A percentile compares a stretch with the other conserved stretches of the same genome.
Evolutionary conservation across 2,888 invertebrate species (phyloP).

Genomic region (Stratiomys singularior): DNA sequence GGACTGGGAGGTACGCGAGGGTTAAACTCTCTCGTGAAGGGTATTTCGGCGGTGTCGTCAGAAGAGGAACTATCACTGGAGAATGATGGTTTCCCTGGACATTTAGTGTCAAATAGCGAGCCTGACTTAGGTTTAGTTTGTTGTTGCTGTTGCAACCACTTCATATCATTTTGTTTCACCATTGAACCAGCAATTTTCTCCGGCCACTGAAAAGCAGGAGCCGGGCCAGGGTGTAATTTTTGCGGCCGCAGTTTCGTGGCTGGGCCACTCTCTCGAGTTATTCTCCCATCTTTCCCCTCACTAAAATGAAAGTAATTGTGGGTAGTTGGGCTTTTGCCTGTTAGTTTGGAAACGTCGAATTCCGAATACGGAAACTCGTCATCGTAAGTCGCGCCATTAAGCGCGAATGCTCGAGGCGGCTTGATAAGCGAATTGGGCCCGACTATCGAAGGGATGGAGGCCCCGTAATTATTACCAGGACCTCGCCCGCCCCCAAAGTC

Average conservation of each 20-base stretch:
- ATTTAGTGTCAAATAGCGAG: slow-evolving; percentile 44
- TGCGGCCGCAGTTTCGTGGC: slow-evolving; percentile 25
- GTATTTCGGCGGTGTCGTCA: slow-evolving; percentile 64
- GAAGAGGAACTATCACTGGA: slow-evolving; percentile 64
- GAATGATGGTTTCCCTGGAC: slow-evolving; percentile 55
- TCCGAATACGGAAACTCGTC: slow-evolving; percentile 57
- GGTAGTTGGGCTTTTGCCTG: slow-evolving; percentile 65
- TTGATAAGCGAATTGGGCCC: slow-evolving; percentile 54
- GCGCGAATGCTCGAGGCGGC: slow-evolving; percentile 56
- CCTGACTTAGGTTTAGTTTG: slow-evolving; percentile 51
- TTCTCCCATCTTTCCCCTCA: slow-evolving; percentile 9
- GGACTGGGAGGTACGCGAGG: slow-evolving; percentile 66
- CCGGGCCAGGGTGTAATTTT: slow-evolving; percentile 38
- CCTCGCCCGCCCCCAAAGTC: slow-evolving; percentile 62
- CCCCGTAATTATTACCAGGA: slow-evolving; percentile 60
- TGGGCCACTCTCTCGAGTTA: slow-evolving; percentile 7
- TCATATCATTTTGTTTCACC: slow-evolving; percentile 64
- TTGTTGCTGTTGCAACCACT: slow-evolving; percentile 61
- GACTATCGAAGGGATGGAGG: slow-evolving; percentile 4
- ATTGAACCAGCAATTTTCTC: slow-evolving; percentile 66
- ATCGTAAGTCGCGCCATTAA: slow-evolving; percentile 54
- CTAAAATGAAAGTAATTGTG: slow-evolving; percentile 53
- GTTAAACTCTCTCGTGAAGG: slow-evolving; percentile 62
- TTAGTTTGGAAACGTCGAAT: slow-evolving; percentile 65
- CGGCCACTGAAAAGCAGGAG: slow-evolving; percentile 65